Evolutionary conservation across 2,888 invertebrate species (phyloP), one percentile per base, ranked within the genome.

Genomic region (Hirtodrosophila confusa): DNA sequence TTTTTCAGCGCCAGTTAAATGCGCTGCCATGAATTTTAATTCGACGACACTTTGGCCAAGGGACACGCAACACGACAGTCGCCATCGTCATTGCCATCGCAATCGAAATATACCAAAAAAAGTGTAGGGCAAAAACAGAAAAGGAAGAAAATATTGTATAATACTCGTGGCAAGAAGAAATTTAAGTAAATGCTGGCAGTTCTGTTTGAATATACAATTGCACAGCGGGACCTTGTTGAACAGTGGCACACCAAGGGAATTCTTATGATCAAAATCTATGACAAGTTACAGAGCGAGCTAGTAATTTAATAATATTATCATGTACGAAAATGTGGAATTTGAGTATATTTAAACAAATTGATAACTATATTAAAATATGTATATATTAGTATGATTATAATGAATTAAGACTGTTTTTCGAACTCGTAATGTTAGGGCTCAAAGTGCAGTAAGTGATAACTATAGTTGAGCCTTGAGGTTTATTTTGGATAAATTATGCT

Each of bases 1-100:
- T 65, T 69, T 66, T 80, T 65, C 79, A 71, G 65, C 66, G 64
- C 60, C 78, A 83, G 84, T 79, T 86, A 79, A 85, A 86, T 75
- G 66, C 86, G 80, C 75, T 73, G 80, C 78, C 77, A 84, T 84
- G 86, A 84, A 84, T 84, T 84, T 84, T 84, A 86, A 84, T 84
- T 86, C 84, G 86, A 86, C 80, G 80, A 78, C 80, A 86, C 80
- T 84, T 80, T 69, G 69, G 69, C 61, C 44, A 43, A 61, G 48
- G 79, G 68, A 74, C 85, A 84, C 85, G 74, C 78, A 74, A 78
- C 69, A 60, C 69, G 65, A 78, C 82, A 74, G 85, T 54, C 67
- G 78, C 62, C 74, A 50, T 33, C 24, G 51, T 57, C 27, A 62
- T 31, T 49, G 43, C 67, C 78, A 57, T 36, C 29, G 41, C 68